phyloP scores from a whole-genome alignment of 2,888 invertebrate species.

The Eledone cirrhosa region DNA sequence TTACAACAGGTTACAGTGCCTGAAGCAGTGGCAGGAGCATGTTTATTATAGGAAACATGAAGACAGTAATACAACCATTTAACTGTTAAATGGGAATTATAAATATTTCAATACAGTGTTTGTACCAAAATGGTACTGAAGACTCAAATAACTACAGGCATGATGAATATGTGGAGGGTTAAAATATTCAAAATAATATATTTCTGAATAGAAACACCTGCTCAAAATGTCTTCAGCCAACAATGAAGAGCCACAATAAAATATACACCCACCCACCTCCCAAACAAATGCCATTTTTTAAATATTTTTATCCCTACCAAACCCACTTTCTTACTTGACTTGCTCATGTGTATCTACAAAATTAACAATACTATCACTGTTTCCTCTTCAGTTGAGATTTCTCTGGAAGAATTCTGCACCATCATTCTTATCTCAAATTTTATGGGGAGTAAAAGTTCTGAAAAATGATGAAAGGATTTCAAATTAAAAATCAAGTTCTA shows the following conservation, averaged over 20 bases:
- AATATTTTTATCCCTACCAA: too few relatives aligned
- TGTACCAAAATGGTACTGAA: neutral
- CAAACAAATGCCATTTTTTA: too few relatives aligned
- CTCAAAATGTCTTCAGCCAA: conserved; percentile 19
- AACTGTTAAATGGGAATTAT: conserved; percentile 25
- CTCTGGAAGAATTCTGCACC: conserved; percentile 3
- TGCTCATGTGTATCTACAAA: conserved; percentile 15
- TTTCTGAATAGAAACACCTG: conserved; percentile 14
- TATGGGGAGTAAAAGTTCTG: conserved; percentile 19
- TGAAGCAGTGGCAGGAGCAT: conserved; percentile 25
- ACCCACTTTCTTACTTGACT: neutral
- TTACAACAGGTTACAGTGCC: neutral
- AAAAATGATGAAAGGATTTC: neutral
- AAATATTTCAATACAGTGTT: conserved; percentile 21
- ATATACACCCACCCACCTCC: neutral
- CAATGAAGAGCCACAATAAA: conserved; percentile 15
- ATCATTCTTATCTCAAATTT: conserved; percentile 10
- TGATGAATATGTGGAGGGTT: conserved; percentile 10
- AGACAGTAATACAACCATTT: conserved; percentile 27
- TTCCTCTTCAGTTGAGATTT: neutral
- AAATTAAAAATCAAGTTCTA: too few relatives aligned
- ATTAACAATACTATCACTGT: conserved; percentile 21
- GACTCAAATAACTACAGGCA: neutral
- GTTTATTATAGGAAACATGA: neutral
- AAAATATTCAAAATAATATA: conserved; percentile 20